These are phyloP conservation scores for Ormyrus nitidulus DNA, from an alignment of 2,888 invertebrate species.

Conservation along the genomic window DNA sequence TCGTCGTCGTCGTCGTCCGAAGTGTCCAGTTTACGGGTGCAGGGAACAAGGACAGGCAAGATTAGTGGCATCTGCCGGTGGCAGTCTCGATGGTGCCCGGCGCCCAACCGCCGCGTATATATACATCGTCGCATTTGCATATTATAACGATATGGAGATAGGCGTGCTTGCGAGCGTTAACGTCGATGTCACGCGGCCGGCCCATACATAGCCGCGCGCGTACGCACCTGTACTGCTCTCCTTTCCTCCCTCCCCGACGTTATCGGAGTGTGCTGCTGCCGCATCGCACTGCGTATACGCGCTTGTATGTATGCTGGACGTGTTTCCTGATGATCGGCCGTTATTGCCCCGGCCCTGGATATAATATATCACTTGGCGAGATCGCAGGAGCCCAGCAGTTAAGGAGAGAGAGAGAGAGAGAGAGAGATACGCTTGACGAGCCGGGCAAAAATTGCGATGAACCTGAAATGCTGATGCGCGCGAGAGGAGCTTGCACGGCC, in stretches of 20 bases:
- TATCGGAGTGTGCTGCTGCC: neutral
- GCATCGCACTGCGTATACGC: neutral
- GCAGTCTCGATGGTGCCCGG: conserved; percentile 36
- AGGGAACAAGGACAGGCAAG: conserved; percentile 31
- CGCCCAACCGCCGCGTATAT: conserved; percentile 49
- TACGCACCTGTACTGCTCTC: conserved; percentile 33
- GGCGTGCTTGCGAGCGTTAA: conserved; percentile 58
- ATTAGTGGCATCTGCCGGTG: conserved; percentile 45
- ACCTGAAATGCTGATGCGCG: neutral
- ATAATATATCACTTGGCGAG: conserved; percentile 39
- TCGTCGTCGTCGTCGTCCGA: too few relatives aligned
- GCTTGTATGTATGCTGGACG: conserved; percentile 24
- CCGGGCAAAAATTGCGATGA: conserved; percentile 25
- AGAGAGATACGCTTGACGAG: neutral
- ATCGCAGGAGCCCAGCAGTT: conserved; percentile 30
- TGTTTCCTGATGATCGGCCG: conserved; percentile 48
- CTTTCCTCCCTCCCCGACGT: conserved; percentile 15
- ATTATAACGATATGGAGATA: conserved; percentile 68
- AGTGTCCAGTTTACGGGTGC: neutral
- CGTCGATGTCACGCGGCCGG: conserved; percentile 59
- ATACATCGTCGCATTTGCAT: conserved; percentile 62
- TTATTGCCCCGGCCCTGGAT: conserved; percentile 40
- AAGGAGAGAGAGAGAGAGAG: neutral
- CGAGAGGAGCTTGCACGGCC: neutral
- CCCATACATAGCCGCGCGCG: conserved; percentile 61